Base-by-base conservation (phyloP, 2,888 invertebrate genomes). In the Torymus aiolomorphi region DNA sequence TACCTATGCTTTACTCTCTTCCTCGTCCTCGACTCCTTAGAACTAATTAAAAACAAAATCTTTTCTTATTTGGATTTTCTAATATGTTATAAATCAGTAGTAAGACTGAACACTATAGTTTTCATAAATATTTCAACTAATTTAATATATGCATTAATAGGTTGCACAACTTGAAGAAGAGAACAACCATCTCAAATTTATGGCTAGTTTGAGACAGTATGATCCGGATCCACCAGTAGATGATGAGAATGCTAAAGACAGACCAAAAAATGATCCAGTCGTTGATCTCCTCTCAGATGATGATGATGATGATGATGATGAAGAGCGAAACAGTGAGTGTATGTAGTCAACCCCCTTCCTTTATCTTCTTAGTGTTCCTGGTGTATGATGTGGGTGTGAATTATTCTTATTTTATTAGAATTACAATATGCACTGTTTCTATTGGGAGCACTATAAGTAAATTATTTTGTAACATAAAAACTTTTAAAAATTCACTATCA, bases 171-270 rank as follows among this genome's bases (percentile, higher is more conserved):
- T 99, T 78, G 99, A 99, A 90, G 98, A 98, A 89, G 98, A 99
- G 87, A 98, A 98, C 90, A 97, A 97, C 89, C 99, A 99, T 89
- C 92, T 98, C 84, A 97, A 98, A 90, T 99, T 98, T 90, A 98
- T 99, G 97, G 96, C 96, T 82, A 97, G 97, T 18, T 97, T 99
- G 87, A 96, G 96, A 85, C 92, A 92, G 81, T 92, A 92, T 82
- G 92, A 92, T 87, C 92, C 92, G 78, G 92, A 92, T 86, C 89
- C 91, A 14, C 91, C 91, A 73, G 88, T 87, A 84, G 90, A 92
- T 82, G 91, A 93, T 85, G 93, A 93, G 84, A 91, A 92, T 20
- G 91, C 92, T 63, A 93, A 93, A 84, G 92, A 93, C 84, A 91
- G 92, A 75, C 92, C 92, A 52, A 92, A 91, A 83, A 92, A 92